These are phyloP conservation scores for Unio pictorum DNA, from an alignment of 2,888 invertebrate species.

Conservation along the genomic window DNA sequence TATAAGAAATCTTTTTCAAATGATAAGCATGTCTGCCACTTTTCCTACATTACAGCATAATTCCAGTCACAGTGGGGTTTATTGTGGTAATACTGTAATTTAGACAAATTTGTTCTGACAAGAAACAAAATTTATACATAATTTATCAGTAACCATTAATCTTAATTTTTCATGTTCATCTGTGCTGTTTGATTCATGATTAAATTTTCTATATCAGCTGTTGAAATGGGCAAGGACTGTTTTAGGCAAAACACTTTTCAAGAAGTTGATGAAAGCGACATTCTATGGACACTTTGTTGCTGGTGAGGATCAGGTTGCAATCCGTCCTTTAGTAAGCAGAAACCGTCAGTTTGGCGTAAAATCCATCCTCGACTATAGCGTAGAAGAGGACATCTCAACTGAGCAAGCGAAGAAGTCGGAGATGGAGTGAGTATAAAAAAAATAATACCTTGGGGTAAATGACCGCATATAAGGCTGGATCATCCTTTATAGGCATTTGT, in stretches of 20 bases:
- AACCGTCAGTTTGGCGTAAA: constrained; percentile 96
- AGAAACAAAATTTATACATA: too few relatives aligned
- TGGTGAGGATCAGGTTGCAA: constrained; percentile 88
- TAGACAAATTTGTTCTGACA: too few relatives aligned
- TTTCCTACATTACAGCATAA: too few relatives aligned
- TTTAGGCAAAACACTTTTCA: constrained; percentile 88
- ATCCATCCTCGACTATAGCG: constrained; percentile 98
- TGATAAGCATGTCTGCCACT: too few relatives aligned
- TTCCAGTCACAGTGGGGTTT: too few relatives aligned
- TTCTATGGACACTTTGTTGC: constrained; percentile 99
- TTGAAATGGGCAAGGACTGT: constrained; percentile 83
- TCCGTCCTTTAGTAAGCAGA: constrained; percentile 73
- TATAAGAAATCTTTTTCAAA: too few relatives aligned
- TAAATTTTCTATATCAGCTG: constrained; percentile 50
- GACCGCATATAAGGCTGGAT: background rate
- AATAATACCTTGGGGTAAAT: background rate
- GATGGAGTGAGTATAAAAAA: constrained; percentile 81
- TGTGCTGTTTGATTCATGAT: too few relatives aligned
- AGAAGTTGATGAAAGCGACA: constrained; percentile 88
- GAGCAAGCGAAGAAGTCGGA: constrained; percentile 96
- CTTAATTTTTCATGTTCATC: too few relatives aligned
- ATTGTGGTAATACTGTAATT: too few relatives aligned
- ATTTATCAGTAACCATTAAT: too few relatives aligned
- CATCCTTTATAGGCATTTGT: background rate
- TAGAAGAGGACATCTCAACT: constrained; percentile 89